Conservation (phyloP, 2,797 vertebrate genomes). For the Clamator glandarius region DNA sequence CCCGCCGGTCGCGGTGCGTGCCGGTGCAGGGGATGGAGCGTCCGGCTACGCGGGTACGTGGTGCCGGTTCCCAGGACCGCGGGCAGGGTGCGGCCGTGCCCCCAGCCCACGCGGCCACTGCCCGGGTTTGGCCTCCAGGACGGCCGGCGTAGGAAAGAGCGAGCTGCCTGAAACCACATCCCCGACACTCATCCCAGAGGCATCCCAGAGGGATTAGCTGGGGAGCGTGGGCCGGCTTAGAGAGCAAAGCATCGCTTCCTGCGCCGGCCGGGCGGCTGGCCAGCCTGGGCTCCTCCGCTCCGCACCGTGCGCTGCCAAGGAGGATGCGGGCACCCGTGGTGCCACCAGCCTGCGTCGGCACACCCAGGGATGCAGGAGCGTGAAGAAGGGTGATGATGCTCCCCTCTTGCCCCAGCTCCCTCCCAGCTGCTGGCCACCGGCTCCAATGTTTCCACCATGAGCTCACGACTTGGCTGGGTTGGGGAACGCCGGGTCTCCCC, state of each 20-base stretch:
- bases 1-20: not conserved
- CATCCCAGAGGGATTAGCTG: constrained; percentile 70
- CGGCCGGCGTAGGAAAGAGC: not conserved
- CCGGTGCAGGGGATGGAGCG: not conserved
- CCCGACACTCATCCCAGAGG: constrained; percentile 75
- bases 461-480: not conserved
- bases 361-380: rapidly evolving
- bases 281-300: not conserved
- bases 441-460: constrained; percentile 24
- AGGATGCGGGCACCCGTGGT: not conserved
- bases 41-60: not conserved
- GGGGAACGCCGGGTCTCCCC: not conserved
- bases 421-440: not conserved
- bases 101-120: constrained; percentile 16
- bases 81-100: constrained; percentile 40
- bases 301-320: not conserved
- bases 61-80: constrained; percentile 46
- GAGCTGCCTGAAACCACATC: constrained; percentile 68
- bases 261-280: constrained; percentile 67
- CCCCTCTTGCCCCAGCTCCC: not conserved
- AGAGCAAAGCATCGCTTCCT: constrained; percentile 78
- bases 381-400: not conserved
- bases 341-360: not conserved
- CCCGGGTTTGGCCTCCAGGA: not conserved
- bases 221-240: constrained; percentile 82